Conservation (phyloP, 2,888 invertebrate species). For the Chesias legatella region DNA sequence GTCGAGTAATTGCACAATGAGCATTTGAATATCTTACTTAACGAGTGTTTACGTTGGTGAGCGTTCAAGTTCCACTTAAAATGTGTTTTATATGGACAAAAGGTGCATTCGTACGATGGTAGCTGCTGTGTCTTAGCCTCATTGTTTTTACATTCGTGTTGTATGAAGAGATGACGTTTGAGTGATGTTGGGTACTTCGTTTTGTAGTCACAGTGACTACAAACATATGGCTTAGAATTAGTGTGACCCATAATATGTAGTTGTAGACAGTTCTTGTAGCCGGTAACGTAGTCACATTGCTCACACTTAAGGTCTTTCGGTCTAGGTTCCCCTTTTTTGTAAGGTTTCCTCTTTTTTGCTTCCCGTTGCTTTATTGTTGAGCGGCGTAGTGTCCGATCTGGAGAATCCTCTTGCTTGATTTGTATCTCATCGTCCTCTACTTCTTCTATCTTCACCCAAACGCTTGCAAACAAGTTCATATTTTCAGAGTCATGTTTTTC, state of each 20-base stretch:
- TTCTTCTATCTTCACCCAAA: slow-evolving; percentile 14
- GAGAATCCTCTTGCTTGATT: neutral
- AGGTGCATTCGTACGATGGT: slow-evolving; percentile 19
- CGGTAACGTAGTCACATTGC: slow-evolving; percentile 37
- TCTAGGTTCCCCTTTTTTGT: slow-evolving; percentile 1
- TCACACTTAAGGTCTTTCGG: slow-evolving; percentile 42
- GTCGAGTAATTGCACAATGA: slow-evolving; percentile 19
- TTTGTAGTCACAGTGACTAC: slow-evolving; percentile 43
- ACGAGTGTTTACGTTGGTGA: slow-evolving; percentile 32
- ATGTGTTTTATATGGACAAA: slow-evolving; percentile 29
- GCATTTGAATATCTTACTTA: slow-evolving; percentile 7
- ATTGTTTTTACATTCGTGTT: slow-evolving; percentile 37
- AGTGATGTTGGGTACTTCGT: slow-evolving; percentile 50
- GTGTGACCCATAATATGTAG: slow-evolving; percentile 45
- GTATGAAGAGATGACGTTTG: slow-evolving; percentile 43
- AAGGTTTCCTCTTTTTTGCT: neutral
- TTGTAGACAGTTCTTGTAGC: slow-evolving; percentile 47
- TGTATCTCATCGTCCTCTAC: neutral
- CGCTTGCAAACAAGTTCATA: slow-evolving; percentile 7
- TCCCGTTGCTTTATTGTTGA: neutral
- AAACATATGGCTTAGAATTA: slow-evolving; percentile 38
- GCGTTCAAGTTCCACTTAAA: slow-evolving; percentile 41
- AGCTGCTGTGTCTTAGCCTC: slow-evolving; percentile 1
- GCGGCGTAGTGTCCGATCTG: no score
- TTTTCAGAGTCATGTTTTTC: neutral